A percentile compares a stretch with the other conserved stretches of the same genome.
Evolutionary conservation across 2,113 vertebrate species (phyloP).

Genomic region (Antennarius striatus): DNA sequence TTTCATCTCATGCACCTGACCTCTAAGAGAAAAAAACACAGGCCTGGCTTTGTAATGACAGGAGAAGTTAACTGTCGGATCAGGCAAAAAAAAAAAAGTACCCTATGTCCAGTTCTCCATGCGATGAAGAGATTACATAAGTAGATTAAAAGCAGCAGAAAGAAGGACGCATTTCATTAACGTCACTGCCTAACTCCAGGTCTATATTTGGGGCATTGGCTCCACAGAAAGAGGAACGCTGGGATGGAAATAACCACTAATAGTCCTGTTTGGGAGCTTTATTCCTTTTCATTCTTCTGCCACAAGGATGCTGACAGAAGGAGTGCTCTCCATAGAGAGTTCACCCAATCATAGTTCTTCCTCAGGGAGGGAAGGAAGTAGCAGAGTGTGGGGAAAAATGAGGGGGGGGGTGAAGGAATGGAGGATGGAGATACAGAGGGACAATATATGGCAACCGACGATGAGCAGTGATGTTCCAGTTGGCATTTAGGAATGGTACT

Average conservation of each 20-base stretch:
- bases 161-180: conserved; percentile 73
- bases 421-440: conserved; percentile 36
- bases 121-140: conserved; percentile 73
- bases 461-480: conserved; percentile 10
- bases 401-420: conserved; percentile 42
- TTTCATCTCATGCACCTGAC: conserved; percentile 41
- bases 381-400: conserved; percentile 67
- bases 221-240: conserved; percentile 72
- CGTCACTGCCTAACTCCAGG: conserved; percentile 60
- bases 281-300: conserved; percentile 69
- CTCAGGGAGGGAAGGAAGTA: conserved; percentile 51
- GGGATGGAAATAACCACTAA: conserved; percentile 79
- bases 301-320: conserved; percentile 69
- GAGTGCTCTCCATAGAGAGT: conserved; percentile 53
- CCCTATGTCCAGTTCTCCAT: conserved; percentile 58
- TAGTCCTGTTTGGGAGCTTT: conserved; percentile 78
- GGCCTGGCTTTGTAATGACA: conserved; percentile 21
- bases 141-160: conserved; percentile 71
- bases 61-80: conserved; percentile 38
- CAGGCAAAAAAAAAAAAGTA: conserved; percentile 59
- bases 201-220: conserved; percentile 81
- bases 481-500: conserved; percentile 17
- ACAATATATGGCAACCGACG: conserved; percentile 50
- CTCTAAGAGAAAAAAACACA: conserved; percentile 26
- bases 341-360: conserved; percentile 66